Evolutionary conservation across 2,888 invertebrate genomes (phyloP).

Genomic region (Coleophora deauratella): DNA sequence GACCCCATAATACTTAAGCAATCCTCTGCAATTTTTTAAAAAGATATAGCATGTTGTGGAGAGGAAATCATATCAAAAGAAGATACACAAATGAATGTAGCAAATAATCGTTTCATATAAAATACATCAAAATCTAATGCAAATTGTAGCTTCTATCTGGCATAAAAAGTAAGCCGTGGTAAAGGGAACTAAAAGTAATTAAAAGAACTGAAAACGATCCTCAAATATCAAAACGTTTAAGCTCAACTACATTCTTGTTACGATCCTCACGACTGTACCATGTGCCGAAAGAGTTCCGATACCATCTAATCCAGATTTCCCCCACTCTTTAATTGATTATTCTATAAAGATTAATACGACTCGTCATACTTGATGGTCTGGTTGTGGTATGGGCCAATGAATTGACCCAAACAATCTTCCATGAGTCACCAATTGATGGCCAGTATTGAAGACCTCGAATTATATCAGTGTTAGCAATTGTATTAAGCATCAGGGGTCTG

Average conservation of each 20-base stretch:
- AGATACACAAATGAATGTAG: too few relatives aligned
- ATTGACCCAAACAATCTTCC: conserved; percentile 46
- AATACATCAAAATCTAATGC: too few relatives aligned
- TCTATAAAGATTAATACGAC: conserved; percentile 65
- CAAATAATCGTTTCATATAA: not conserved
- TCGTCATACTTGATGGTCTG: conserved; percentile 57
- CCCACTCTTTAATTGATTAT: conserved; percentile 68
- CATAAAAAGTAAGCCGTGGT: too few relatives aligned
- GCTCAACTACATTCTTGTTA: conserved; percentile 44
- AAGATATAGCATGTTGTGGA: too few relatives aligned
- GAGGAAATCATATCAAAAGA: too few relatives aligned
- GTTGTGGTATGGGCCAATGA: conserved; percentile 41
- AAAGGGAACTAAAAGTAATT: too few relatives aligned
- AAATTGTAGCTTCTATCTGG: too few relatives aligned
- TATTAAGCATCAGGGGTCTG: conserved; percentile 18
- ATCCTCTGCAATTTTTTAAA: too few relatives aligned
- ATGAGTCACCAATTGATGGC: conserved; percentile 31
- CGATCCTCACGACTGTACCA: conserved; percentile 50
- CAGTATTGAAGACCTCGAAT: conserved; percentile 23
- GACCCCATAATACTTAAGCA: too few relatives aligned
- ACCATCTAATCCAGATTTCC: conserved; percentile 68
- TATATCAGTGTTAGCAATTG: conserved; percentile 1
- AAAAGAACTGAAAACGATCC: too few relatives aligned
- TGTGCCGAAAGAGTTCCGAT: conserved; percentile 63
- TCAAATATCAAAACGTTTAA: conserved; percentile 35